These are phyloP conservation scores for Choloepus didactylus DNA, from an alignment of 2,797 vertebrate species.

Conservation along the genomic window DNA sequence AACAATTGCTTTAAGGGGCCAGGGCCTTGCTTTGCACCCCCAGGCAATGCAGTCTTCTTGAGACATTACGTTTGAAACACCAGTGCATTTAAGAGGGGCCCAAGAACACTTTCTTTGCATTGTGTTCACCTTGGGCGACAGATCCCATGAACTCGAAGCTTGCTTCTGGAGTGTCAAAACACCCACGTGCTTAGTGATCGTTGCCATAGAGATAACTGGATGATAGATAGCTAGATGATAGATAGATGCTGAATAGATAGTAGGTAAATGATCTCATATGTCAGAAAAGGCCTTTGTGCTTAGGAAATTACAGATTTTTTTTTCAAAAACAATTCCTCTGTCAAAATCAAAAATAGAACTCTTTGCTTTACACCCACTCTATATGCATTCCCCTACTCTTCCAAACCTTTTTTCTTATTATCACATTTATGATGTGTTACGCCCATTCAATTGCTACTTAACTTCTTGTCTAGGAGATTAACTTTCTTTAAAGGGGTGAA, in stretches of 20 bases:
- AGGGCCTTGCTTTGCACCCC: background rate
- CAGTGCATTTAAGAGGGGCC: background rate
- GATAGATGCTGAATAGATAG: slow-evolving; percentile 82
- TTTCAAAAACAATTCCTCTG: slow-evolving; percentile 83
- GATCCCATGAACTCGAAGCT: slow-evolving; percentile 77
- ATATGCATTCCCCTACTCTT: slow-evolving; percentile 65
- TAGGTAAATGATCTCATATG: slow-evolving; percentile 82
- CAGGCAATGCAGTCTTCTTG: background rate
- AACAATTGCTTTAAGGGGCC: slow-evolving; percentile 39
- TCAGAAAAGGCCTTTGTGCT: slow-evolving; percentile 84
- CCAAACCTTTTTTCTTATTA: slow-evolving; percentile 63
- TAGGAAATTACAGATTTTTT: slow-evolving; percentile 80
- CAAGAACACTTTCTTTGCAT: slow-evolving; percentile 25
- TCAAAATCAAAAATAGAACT: slow-evolving; percentile 85
- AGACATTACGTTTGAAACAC: background rate
- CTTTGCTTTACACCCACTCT: slow-evolving; percentile 74
- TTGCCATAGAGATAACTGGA: slow-evolving; percentile 83
- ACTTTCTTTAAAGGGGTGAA: slow-evolving; percentile 49
- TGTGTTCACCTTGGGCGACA: slow-evolving; percentile 76
- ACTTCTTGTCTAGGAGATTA: slow-evolving; percentile 61
- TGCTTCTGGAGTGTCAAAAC: slow-evolving; percentile 82
- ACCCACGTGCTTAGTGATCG: slow-evolving; percentile 71
- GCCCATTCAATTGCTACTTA: slow-evolving; percentile 63
- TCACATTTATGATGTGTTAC: slow-evolving; percentile 52
- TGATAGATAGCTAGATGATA: slow-evolving; percentile 83